Evolutionary conservation across 1,140 invertebrate species (phyloP).

Genomic region (Scaptomyza pallida): DNA sequence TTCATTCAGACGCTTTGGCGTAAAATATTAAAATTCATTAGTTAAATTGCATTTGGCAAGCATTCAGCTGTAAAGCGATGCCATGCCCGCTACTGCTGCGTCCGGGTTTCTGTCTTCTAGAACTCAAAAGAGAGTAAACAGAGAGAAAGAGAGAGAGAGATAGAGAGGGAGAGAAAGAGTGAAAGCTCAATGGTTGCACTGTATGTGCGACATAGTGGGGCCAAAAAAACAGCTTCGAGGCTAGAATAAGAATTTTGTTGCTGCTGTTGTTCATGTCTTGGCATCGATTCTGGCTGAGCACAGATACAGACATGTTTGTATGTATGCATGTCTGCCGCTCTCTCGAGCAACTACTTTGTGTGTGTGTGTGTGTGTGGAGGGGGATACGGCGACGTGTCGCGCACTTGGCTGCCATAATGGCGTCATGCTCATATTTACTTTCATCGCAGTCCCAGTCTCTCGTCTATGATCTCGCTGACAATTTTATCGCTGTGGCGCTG

Average conservation of each 20-base stretch:
- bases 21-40: conserved; percentile 84
- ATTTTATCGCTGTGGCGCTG: conserved; percentile 73
- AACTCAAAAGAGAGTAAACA: conserved; percentile 1
- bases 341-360: conserved; percentile 28
- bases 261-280: conserved; percentile 15
- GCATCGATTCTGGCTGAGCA: conserved; percentile 24
- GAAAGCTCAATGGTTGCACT: conserved; percentile 1
- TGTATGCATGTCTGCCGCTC: neutral
- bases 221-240: neutral
- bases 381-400: conserved; percentile 63
- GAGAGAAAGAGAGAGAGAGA: neutral
- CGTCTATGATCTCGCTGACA: conserved; percentile 83
- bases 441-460: conserved; percentile 62
- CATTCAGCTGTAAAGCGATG: conserved; percentile 79
- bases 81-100: conserved; percentile 30
- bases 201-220: neutral
- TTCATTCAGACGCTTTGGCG: conserved; percentile 79
- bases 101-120: conserved; percentile 48
- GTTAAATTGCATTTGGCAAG: conserved; percentile 83
- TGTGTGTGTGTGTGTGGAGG: conserved; percentile 9
- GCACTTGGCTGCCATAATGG: conserved; percentile 78
- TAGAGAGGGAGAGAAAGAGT: neutral
- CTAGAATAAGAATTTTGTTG: conserved; percentile 5
- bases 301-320: conserved; percentile 1
- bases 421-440: conserved; percentile 82